Evolutionary conservation across 2,113 vertebrate species (phyloP).

Genomic region (Tamias sibiricus): DNA sequence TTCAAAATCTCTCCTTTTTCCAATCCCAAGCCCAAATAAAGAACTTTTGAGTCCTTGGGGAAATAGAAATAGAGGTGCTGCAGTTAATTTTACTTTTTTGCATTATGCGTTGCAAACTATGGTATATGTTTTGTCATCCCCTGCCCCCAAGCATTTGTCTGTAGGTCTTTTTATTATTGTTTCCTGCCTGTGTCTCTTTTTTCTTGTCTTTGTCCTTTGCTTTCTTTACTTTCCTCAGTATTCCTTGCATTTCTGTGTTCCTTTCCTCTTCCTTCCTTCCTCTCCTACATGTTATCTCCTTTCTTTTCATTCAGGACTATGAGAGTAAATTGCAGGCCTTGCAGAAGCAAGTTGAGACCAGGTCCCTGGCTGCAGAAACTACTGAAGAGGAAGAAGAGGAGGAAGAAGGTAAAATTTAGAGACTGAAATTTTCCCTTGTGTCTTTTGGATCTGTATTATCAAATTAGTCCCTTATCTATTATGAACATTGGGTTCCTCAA

Average conservation of each 20-base stretch:
- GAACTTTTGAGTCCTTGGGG: neutral
- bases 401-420: conserved; percentile 89
- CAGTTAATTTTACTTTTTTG: neutral
- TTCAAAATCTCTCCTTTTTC: neutral
- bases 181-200: neutral
- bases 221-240: neutral
- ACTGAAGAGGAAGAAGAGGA: conserved; percentile 96
- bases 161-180: neutral
- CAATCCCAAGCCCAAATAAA: neutral
- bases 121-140: neutral
- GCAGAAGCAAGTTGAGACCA: conserved; percentile 98
- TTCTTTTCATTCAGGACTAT: conserved; percentile 93
- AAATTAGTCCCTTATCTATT: neutral
- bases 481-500: neutral
- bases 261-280: conserved; percentile 56
- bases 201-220: too few species aligned
- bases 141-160: neutral
- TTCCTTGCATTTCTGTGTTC: neutral
- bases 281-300: conserved; percentile 86
- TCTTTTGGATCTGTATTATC: neutral
- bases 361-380: conserved; percentile 94
- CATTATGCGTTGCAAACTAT: neutral
- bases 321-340: conserved; percentile 98
- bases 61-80: neutral
- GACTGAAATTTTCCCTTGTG: neutral